These are phyloP conservation scores for Drosophila lowei DNA, from an alignment of 1,140 invertebrate species.

Conservation along the genomic window DNA sequence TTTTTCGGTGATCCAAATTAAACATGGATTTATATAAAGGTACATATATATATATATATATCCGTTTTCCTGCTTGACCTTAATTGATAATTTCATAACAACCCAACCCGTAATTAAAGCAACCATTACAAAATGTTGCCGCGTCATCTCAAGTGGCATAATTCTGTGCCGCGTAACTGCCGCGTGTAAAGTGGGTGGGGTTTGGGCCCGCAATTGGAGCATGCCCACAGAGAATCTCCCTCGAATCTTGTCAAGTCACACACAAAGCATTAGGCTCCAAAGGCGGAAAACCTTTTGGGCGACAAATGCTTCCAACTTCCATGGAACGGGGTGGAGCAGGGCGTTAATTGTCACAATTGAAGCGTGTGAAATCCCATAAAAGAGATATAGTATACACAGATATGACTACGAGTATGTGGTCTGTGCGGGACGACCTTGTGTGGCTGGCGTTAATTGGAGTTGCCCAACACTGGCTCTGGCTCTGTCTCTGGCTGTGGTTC, in stretches of 20 bases:
- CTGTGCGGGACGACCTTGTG: conserved; percentile 58
- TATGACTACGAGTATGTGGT: conserved; percentile 31
- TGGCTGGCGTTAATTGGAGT: conserved; percentile 57
- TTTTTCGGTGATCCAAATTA: conserved; percentile 9
- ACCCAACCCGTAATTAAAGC: conserved; percentile 40
- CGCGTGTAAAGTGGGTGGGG: conserved; percentile 43
- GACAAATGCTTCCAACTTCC: conserved; percentile 25
- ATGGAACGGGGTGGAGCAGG: neutral
- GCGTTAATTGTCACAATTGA: conserved; percentile 79
- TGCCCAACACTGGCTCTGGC: conserved; percentile 56
- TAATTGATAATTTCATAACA: conserved; percentile 30
- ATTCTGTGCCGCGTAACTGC: conserved; percentile 36
- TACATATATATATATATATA: conserved; percentile 28
- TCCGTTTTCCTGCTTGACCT: conserved; percentile 48
- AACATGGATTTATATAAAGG: conserved; percentile 25
- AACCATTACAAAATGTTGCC: conserved; percentile 49
- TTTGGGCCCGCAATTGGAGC: conserved; percentile 53
- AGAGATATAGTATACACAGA: conserved; percentile 9
- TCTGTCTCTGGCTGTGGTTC: conserved; percentile 13
- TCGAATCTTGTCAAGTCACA: conserved; percentile 68
- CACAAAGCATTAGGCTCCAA: conserved; percentile 17
- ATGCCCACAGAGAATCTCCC: conserved; percentile 48
- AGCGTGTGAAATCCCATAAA: conserved; percentile 69
- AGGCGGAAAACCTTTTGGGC: conserved; percentile 23
- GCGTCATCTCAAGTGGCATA: conserved; percentile 62